Percentiles rank a stretch among this genome's conserved stretches.
Evolutionary conservation across 2,797 vertebrate genomes (phyloP).

Genomic region (Eulemur rubriventer): DNA sequence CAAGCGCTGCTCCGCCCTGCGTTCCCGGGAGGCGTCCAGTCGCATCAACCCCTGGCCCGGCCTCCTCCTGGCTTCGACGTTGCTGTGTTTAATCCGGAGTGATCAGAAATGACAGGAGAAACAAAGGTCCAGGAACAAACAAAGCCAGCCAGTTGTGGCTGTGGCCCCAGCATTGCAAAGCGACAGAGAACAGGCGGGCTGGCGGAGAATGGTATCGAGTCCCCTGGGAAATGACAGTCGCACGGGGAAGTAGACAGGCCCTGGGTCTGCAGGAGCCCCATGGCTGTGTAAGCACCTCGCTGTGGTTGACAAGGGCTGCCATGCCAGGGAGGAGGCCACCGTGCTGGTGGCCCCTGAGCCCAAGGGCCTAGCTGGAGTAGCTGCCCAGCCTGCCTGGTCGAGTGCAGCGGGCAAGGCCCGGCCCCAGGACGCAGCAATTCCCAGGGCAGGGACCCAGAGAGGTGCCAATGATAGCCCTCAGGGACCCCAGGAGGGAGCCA

Average conservation of each 20-base stretch:
- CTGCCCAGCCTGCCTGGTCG: neutral
- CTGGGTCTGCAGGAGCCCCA: neutral
- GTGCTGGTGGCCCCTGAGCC: no score
- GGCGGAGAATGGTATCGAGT: neutral
- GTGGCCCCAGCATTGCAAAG: neutral
- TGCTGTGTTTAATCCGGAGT: neutral
- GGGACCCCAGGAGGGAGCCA: neutral
- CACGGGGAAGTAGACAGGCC: neutral
- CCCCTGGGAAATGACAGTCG: rapidly evolving
- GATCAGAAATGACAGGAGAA: slow-evolving; percentile 23
- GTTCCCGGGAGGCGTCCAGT: neutral
- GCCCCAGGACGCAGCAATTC: neutral
- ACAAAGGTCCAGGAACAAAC: rapidly evolving
- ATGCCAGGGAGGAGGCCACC: neutral
- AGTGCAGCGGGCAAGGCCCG: neutral
- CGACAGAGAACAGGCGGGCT: rapidly evolving
- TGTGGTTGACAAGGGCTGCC: neutral
- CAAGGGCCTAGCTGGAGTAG: neutral
- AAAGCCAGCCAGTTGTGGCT: rapidly evolving
- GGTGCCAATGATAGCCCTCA: neutral
- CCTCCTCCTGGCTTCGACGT: neutral
- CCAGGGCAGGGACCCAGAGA: neutral
- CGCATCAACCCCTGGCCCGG: neutral
- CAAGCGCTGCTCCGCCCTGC: neutral
- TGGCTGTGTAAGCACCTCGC: rapidly evolving